phyloP scores from a whole-genome alignment of 2,888 invertebrate species.

The Andrena chrysosceles region DNA sequence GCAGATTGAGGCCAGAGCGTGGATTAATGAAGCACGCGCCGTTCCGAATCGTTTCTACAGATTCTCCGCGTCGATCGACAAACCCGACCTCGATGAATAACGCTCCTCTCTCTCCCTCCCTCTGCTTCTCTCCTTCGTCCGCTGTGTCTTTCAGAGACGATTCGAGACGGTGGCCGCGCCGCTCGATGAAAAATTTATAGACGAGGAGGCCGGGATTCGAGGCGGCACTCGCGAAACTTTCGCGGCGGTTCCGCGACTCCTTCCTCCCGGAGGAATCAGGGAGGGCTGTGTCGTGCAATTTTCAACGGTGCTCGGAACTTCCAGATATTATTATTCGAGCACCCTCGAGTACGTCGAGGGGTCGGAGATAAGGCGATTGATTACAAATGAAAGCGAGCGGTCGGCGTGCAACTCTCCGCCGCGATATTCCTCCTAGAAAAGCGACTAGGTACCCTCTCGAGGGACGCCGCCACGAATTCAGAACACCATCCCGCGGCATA shows the following conservation, averaged over 20 bases:
- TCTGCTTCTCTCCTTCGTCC: conserved; percentile 22
- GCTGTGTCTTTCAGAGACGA: conserved; percentile 16
- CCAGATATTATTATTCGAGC: conserved; percentile 55
- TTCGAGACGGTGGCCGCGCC: conserved; percentile 16
- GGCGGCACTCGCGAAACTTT: conserved; percentile 30
- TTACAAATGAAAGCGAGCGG: conserved; percentile 57
- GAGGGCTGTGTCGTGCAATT: conserved; percentile 55
- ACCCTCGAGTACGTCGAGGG: conserved; percentile 49
- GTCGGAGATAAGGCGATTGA: conserved; percentile 58
- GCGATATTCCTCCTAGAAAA: conserved; percentile 31
- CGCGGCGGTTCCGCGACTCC: conserved; percentile 17
- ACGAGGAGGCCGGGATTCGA: neutral
- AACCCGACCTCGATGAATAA: conserved; percentile 52
- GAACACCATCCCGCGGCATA: conserved; percentile 37
- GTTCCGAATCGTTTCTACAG: conserved; percentile 70
- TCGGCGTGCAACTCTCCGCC: conserved; percentile 11
- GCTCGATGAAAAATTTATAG: conserved; percentile 51
- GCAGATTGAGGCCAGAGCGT: conserved; percentile 65
- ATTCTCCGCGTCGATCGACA: conserved; percentile 55
- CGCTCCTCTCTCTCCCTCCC: conserved; percentile 6
- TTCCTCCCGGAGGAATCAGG: conserved; percentile 5
- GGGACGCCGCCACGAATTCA: conserved; percentile 24
- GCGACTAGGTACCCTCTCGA: conserved; percentile 32
- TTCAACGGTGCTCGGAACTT: conserved; percentile 56
- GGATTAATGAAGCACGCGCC: conserved; percentile 67